Evolutionary conservation across 2,113 vertebrate species (phyloP), one percentile per base, ranked within the genome.

Genomic region (Laterallus jamaicensis): DNA sequence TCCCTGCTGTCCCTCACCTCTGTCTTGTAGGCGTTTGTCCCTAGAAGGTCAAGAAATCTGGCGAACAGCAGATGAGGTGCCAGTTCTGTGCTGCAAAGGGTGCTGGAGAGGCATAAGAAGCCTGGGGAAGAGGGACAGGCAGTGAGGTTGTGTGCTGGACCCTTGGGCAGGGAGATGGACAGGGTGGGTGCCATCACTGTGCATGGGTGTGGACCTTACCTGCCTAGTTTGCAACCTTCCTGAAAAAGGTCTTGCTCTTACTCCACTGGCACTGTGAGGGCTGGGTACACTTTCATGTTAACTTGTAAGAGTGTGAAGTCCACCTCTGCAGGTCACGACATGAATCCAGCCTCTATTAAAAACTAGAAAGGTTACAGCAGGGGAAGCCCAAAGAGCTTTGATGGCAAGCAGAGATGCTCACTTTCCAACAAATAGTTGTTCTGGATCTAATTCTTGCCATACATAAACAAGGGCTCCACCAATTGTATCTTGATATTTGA

Each of bases 181-280:
- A 2, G 1, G 4, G 3, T 3, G 17, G 50, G 17, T 14, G 40
- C 26, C 2, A 0, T 6, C 17, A 9, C 20, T 44, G 40, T 11
- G 31, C 49, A 21, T 40, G 37, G 13, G 4, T 26, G 32, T 49
- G 32, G 18, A 49, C 14, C 15, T 10, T 49, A 4, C 6, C 26
- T 3, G 1, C 26, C 16, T 21, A 19, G 21, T 21, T 58, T 63
- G 31, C 14, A 26, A 13, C 3, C 19, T 40, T 8, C 3, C 35
- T 50, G 19, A 10, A 39, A 90, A 80, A 62, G 1, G 63, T 69
- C 62, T 44, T 50, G n/a, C 28, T 88, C 35, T 60, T 69, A 12
- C 55, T 62, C 59, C 15, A n/a, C 6, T 32, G 49, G 40, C 22
- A 26, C 21, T 1, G 1, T 20, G n/a, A 11, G 18, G 10, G 4